Base-by-base conservation (phyloP, 2,888 invertebrate genomes). In the Crepidodera aurea region DNA sequence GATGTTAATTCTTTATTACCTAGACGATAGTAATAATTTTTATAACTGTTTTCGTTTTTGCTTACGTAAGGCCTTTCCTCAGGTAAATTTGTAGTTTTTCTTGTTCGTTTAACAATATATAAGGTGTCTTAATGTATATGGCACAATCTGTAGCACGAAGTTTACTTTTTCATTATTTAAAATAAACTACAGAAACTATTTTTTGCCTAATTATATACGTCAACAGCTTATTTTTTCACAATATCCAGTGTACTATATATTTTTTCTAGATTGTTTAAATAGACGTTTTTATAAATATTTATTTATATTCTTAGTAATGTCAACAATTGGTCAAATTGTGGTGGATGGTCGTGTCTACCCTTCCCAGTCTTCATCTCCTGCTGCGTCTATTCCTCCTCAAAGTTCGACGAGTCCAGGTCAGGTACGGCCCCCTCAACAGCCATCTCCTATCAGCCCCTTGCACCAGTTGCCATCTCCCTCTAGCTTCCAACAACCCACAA, bases 291-390 rank as follows among this genome's bases (percentile, higher is more conserved):
- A n/a, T n/a, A n/a, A n/a, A n/a, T n/a, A 22, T 22, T 46, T 55
- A 29, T 51, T 32, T 15, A 18, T 53, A n/a, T 19, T 51, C 46
- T 39, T 40, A 90, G 92, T 92, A 67, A 85, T 93, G 71, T 88
- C 90, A 46, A 88, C 88, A 51, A 88, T 93, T 76, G 93, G 93
- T 66, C 89, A 89, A 65, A 91, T 93, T 73, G 90, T 93, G 40
- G 93, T 93, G 63, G 93, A 93, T 82, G 93, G 93, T 61, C 87
- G 92, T 78, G 86, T 90, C 68, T 92, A 92, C 83, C 88, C 89
- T 27, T 81, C 84, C 1, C 78, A 80, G 42, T 75, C 83, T 15
- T 80, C 83, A 2, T 83, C 82, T 29, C 82, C 84, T 6, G 78
- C 67, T 63, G 62, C 65, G 57, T 44, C 70, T 25, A 60, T 64